Evolutionary conservation across 2,888 invertebrate species (phyloP), one percentile per base, ranked within the genome.

Genomic region (Dascillus cervinus): DNA sequence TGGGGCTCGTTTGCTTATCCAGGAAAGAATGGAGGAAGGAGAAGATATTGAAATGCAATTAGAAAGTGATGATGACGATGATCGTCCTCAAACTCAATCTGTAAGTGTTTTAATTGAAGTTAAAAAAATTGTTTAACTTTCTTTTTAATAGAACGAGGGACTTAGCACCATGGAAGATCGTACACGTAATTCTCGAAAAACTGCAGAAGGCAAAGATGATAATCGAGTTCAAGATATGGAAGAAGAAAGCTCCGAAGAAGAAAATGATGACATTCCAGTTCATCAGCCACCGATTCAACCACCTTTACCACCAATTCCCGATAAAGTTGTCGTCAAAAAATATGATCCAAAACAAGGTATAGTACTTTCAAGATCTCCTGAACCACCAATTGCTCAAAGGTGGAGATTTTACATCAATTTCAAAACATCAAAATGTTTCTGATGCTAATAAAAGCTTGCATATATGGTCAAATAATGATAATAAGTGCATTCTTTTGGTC

Each of bases 291-390:
- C 65, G 4, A 68, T 75, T 34, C 68, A 71, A 44, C 69, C 70
- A 0, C 85, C 88, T 17, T 59, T 89, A 44, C 90, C 94, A 3
- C 91, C 92, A 11, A 78, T 82, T 1, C 82, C 88, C 11, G 95
- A 94, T 59, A 88, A 92, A 56, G 94, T 96, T 13, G 75, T 97
- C 22, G 91, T 98, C 37, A 91, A 92, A 62, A 92, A 92, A 60
- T 99, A 99, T 62, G 91, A 99, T 73, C 97, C 97, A 0, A 97
- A 90, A 65, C 82, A 81, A 60, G 70, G 73, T 49, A 71, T n/a
- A n/a, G n/a, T n/a, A n/a, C n/a, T n/a, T n/a, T n/a, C n/a, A n/a
- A n/a, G n/a, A n/a, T n/a, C n/a, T n/a, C n/a, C n/a, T n/a, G n/a
- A n/a, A n/a, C n/a, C n/a, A n/a, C n/a, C n/a, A n/a, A n/a, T n/a